Evolutionary conservation across 2,888 invertebrate species (phyloP), one percentile per base, ranked within the genome.

Genomic region (Buathra laborator): DNA sequence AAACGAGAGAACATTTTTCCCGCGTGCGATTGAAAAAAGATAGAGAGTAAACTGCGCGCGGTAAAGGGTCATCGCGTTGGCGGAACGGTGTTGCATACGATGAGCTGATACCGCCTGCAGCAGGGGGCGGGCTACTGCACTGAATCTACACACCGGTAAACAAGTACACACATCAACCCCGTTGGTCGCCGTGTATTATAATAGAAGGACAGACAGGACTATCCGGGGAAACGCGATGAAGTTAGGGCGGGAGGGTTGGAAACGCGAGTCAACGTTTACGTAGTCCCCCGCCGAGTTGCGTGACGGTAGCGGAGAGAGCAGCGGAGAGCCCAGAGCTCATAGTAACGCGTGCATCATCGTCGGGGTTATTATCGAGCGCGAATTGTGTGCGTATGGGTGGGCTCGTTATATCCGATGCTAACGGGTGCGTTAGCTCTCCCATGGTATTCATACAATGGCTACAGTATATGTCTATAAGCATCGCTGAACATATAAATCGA

Each of bases 201-300:
- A 75, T 48, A 32, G 62, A 29, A 62, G 29, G 59, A 62, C 29
- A n/a, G 59, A 62, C 59, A 62, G 59, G 29, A 9, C 37, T 14
- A 32, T 24, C 43, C 43, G 12, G 24, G 59, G 59, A 29, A 75
- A 12, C 59, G 16, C 43, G n/a, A n/a, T 32, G 71, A 14, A 24
- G 7, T n/a, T 14, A 51, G 44, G 44, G 44, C 12, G 32, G 32
- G 46, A 53, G 68, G 12, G 48, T 9, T 10, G 59, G 59, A 81
- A 79, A 51, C 56, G 46, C 66, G 56, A 72, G 80, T 72, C 72
- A 66, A 80, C 80, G 56, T 80, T 72, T 72, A 67, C 72, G 56
- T 66, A 67, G 64, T 51, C 37, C 59, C 59, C 29, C 44, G 78
- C 5, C 24, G 29, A 10, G 19, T 12, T 19, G 24, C 24, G 32